Evolutionary conservation across 2,888 invertebrate genomes (phyloP).

Genomic region (Hydriomena furcata): DNA sequence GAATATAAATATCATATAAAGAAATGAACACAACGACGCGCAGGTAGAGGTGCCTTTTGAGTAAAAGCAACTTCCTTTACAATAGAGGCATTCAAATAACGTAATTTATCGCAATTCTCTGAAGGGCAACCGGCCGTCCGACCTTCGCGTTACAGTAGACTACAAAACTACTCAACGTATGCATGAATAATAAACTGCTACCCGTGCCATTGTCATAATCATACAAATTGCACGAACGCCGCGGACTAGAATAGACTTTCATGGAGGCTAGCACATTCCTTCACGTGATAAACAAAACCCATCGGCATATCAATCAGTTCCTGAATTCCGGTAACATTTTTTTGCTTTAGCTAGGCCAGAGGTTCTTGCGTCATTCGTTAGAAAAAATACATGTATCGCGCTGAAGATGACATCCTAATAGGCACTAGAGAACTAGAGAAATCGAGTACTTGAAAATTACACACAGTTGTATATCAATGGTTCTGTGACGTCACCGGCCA

Average conservation of each 20-base stretch:
- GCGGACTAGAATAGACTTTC: conserved; percentile 21
- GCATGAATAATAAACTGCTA: conserved; percentile 28
- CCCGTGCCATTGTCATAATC: conserved; percentile 28
- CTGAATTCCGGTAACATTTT: conserved; percentile 19
- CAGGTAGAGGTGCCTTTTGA: not conserved
- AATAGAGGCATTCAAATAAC: conserved; percentile 15
- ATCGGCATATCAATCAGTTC: conserved; percentile 30
- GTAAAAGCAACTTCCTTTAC: conserved; percentile 15
- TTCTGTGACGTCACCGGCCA: conserved; percentile 56
- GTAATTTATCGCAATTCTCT: conserved; percentile 22
- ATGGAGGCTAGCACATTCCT: conserved; percentile 23
- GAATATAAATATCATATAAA: not conserved
- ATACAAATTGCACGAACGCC: conserved; percentile 20
- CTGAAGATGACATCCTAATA: not conserved
- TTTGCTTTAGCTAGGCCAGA: conserved; percentile 1
- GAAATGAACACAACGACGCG: not conserved
- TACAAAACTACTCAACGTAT: conserved; percentile 29
- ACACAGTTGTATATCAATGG: conserved; percentile 28
- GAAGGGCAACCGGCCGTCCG: conserved; percentile 27
- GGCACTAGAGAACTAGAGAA: not conserved
- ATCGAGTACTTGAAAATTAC: conserved; percentile 22
- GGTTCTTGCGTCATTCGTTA: conserved; percentile 20
- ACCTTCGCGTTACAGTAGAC: conserved; percentile 26
- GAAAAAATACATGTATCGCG: not conserved
- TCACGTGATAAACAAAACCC: conserved; percentile 26